Evolutionary conservation across 2,888 invertebrate genomes (phyloP).

Genomic region (Xylophagus ater): DNA sequence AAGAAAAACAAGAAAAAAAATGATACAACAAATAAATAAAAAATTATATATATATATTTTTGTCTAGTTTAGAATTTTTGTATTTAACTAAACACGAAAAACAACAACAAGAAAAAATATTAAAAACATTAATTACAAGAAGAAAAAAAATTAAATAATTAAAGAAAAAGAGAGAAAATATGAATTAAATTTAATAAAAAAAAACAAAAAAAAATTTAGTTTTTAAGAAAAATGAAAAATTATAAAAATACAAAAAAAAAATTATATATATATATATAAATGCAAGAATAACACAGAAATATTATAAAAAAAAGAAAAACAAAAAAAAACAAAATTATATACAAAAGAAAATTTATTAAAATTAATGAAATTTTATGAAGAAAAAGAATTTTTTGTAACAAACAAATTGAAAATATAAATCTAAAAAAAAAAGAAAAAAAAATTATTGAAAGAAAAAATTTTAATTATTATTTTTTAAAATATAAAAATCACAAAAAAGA

Average conservation of each 20-base stretch:
- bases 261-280: slow-evolving; percentile 9
- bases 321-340: slow-evolving; percentile 1
- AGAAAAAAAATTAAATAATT: neutral
- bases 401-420: slow-evolving; percentile 18
- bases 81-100: neutral
- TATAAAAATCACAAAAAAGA: slow-evolving; percentile 6
- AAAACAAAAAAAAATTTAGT: neutral
- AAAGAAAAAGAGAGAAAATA: neutral
- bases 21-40: neutral
- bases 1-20: neutral
- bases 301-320: neutral
- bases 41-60: neutral
- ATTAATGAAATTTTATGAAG: no score
- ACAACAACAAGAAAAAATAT: neutral
- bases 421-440: slow-evolving; percentile 19
- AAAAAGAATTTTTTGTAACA: no score
- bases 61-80: neutral
- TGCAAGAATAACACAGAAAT: slow-evolving; percentile 7
- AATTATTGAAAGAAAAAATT: slow-evolving; percentile 14
- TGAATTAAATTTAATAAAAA: neutral
- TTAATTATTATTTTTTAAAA: slow-evolving; percentile 9
- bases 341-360: no score
- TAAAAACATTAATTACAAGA: neutral
- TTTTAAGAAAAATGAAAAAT: slow-evolving; percentile 8
- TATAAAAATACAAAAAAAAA: slow-evolving; percentile 6